A percentile compares a stretch with the other conserved stretches of the same genome.
Evolutionary conservation across 2,113 vertebrate species (phyloP).

Genomic region (Eupsittula cactorum): DNA sequence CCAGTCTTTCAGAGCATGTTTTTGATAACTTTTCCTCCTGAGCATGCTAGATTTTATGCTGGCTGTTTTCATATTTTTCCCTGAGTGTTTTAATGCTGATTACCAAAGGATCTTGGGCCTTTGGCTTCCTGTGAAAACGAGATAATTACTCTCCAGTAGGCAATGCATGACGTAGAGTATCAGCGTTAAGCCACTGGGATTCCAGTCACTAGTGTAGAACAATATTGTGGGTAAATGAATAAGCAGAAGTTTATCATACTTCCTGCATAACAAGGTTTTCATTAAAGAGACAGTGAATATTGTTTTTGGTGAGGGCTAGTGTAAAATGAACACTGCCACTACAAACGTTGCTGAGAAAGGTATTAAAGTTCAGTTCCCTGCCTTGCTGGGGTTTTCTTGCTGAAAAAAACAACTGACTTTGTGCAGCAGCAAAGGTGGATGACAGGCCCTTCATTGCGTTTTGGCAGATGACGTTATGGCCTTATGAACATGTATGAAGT

Average conservation of each 20-base stretch:
- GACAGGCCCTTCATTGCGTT: background rate
- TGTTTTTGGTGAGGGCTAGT: background rate
- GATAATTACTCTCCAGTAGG: constrained; percentile 69
- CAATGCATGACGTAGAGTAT: constrained; percentile 33
- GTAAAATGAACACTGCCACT: background rate
- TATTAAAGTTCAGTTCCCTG: background rate
- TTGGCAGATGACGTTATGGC: background rate
- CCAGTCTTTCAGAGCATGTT: background rate
- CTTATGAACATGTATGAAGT: background rate
- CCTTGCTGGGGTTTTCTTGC: background rate
- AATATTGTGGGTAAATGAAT: constrained; percentile 71
- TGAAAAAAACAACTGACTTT: background rate
- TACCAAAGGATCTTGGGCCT: constrained; percentile 33
- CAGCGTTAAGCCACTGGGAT: constrained; percentile 61
- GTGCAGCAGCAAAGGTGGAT: background rate
- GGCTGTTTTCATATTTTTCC: constrained; percentile 40
- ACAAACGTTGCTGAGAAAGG: background rate
- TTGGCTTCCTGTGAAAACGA: constrained; percentile 65
- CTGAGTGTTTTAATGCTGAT: constrained; percentile 50
- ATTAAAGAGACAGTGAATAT: constrained; percentile 39
- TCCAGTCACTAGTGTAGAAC: constrained; percentile 55
- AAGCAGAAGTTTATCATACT: constrained; percentile 68
- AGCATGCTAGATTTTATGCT: background rate
- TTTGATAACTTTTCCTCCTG: constrained; percentile 32
- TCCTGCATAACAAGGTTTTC: constrained; percentile 56